Conservation (phyloP, 2,113 vertebrate genomes). For the Silurus asotus region DNA sequence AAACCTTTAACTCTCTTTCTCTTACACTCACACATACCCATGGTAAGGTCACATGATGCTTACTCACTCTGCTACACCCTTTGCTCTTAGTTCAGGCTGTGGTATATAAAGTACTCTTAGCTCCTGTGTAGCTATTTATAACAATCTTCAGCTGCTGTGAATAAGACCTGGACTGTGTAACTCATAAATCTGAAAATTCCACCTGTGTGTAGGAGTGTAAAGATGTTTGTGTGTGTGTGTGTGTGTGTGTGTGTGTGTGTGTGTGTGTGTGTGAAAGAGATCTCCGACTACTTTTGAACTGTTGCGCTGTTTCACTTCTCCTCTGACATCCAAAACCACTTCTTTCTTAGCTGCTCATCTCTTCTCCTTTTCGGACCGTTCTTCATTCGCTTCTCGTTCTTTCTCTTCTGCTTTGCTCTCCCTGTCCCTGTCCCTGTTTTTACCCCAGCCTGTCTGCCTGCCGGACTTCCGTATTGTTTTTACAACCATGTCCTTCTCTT, state of each 20-base stretch:
- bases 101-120: slow-evolving; percentile 44
- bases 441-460: slow-evolving; percentile 1
- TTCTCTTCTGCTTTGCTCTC: slow-evolving; percentile 23
- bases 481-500: slow-evolving; percentile 40
- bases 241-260: not conserved
- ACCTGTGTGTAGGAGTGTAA: too few relatives aligned
- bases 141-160: not conserved
- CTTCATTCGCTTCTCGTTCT: slow-evolving; percentile 30
- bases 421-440: not conserved
- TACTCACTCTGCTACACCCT: slow-evolving; percentile 53
- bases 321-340: slow-evolving; percentile 2
- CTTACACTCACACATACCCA: not conserved
- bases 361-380: slow-evolving; percentile 33
- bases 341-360: slow-evolving; percentile 13
- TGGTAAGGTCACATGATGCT: slow-evolving; percentile 48
- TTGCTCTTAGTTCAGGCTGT: slow-evolving; percentile 41
- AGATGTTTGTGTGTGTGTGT: not conserved
- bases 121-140: slow-evolving; percentile 47
- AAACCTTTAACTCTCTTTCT: slow-evolving; percentile 5
- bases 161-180: not conserved
- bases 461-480: not conserved
- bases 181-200: slow-evolving; percentile 1
- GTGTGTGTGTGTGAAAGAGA: not conserved
- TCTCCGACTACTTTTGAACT: not conserved
- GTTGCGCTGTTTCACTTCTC: slow-evolving; percentile 48